Evolutionary conservation across 2,888 invertebrate species (phyloP), one percentile per base, ranked within the genome.

Genomic region (Nipponacmea schrenckii): DNA sequence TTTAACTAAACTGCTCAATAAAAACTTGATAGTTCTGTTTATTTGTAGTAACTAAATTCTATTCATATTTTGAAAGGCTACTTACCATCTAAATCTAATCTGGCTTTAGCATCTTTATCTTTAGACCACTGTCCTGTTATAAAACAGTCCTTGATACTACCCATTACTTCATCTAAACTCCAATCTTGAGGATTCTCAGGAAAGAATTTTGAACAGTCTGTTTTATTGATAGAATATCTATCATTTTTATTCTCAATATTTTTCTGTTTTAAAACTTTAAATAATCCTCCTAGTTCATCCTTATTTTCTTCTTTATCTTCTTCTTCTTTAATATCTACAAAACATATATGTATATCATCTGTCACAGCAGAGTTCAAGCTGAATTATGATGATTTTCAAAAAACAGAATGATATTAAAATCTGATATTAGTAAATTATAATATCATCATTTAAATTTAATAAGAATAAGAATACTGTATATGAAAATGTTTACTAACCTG

Each of bases 111-210:
- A 91, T 98, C 96, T 90, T 97, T 95, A 64, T 93, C 93, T 48
- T 94, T 93, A 80, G 94, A 94, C 94, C 97, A 96, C 86, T 96
- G 95, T 0, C 97, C 97, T 69, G 98, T 98, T 0, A 98, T 96
- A 90, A 98, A 99, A 86, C 94, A 94, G 89, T 98, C 96, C 46
- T 91, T 91, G 66, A 99, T 93, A 27, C 77, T 68, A 17, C 80
- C 81, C 45, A 71, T 75, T 7, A 85, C 84, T 80, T 84, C 81
- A 31, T 83, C 82, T 17, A 82, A 24, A n/a, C 78, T 78, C 79
- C 79, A 79, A 39, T 80, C 78, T 15, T 79, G 77, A 4, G 77
- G 46, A 12, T 68, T 69, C 10, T 70, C 70, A 8, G 75, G 69
- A 5, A 67, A 64, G 72, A 77, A 77, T 68, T 93, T 92, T 26